A percentile compares a stretch with the other conserved stretches of the same genome.
These are phyloP conservation scores for Diplodus sargus DNA, from an alignment of 2,797 vertebrate genomes.

Conservation along the genomic window DNA sequence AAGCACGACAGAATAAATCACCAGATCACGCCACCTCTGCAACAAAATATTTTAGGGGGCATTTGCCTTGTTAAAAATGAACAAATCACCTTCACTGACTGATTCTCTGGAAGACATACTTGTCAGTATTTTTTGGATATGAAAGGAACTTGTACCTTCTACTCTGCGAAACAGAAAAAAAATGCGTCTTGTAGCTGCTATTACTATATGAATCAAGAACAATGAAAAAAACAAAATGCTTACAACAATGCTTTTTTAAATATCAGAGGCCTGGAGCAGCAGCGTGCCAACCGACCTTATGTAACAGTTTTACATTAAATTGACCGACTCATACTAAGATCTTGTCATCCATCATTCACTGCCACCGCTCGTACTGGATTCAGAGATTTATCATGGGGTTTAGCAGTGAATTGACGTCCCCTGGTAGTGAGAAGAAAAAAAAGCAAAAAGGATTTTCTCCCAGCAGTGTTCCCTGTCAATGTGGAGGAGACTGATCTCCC, in stretches of 20 bases:
- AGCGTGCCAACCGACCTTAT: background rate
- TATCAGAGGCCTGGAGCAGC: background rate
- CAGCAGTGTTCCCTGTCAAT: constrained; percentile 60
- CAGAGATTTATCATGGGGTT: constrained; percentile 31
- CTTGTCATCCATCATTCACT: constrained; percentile 28
- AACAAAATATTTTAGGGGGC: too few relatives aligned
- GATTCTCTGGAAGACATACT: background rate
- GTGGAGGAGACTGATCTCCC: constrained; percentile 67
- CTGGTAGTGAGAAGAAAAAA: constrained; percentile 43
- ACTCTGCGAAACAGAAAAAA: too few relatives aligned
- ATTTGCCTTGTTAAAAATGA: too few relatives aligned
- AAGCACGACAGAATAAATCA: too few relatives aligned
- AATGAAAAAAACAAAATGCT: too few relatives aligned
- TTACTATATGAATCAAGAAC: background rate
- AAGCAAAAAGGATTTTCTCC: constrained; percentile 54
- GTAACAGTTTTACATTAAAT: constrained; percentile 4
- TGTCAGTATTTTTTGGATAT: background rate
- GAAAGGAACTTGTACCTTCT: too few relatives aligned
- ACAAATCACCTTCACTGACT: too few relatives aligned
- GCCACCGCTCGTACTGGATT: constrained; percentile 8
- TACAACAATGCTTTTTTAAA: too few relatives aligned
- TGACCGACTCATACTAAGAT: constrained; percentile 21
- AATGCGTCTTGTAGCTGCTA: too few relatives aligned
- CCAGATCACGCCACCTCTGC: too few relatives aligned
- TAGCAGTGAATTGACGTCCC: constrained; percentile 37